These are phyloP conservation scores for Rallus crepitans DNA, from an alignment of 2,797 vertebrate genomes.

Conservation along the genomic window DNA sequence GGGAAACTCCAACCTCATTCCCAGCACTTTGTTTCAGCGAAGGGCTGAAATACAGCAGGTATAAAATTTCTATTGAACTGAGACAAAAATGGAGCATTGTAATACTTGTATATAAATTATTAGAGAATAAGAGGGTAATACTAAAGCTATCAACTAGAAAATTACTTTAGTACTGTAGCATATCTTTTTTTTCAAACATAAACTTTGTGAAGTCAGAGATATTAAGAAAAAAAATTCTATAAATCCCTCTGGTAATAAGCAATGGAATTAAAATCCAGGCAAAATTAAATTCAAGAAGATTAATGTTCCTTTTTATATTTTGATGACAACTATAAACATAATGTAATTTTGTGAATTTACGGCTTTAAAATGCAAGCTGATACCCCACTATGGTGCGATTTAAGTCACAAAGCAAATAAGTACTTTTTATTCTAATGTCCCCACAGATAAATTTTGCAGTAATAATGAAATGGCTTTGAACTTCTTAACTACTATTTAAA, in stretches of 20 bases:
- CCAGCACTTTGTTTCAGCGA: background rate
- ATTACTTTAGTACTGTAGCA: conserved; percentile 57
- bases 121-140: conserved; percentile 59
- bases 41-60: conserved; percentile 15
- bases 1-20: background rate
- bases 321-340: conserved; percentile 64
- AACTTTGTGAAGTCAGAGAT: conserved; percentile 65
- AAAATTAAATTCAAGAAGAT: conserved; percentile 75
- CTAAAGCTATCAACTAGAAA: conserved; percentile 72
- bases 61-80: conserved; percentile 52
- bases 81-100: conserved; percentile 50
- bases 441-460: conserved; percentile 28
- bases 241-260: conserved; percentile 60
- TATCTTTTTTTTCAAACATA: conserved; percentile 60
- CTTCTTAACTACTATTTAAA: conserved; percentile 38
- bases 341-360: conserved; percentile 69
- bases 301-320: conserved; percentile 56
- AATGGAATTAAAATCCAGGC: conserved; percentile 73
- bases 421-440: conserved; percentile 51
- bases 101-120: conserved; percentile 60
- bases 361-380: conserved; percentile 68
- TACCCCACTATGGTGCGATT: conserved; percentile 51
- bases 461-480: conserved; percentile 56
- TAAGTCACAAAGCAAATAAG: conserved; percentile 40
- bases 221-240: conserved; percentile 50